A percentile compares a stretch with the other conserved stretches of the same genome.
These are phyloP conservation scores for Hormiphora californensis DNA, from an alignment of 37 sponge, comb jelly and placozoan species.

Conservation along the genomic window DNA sequence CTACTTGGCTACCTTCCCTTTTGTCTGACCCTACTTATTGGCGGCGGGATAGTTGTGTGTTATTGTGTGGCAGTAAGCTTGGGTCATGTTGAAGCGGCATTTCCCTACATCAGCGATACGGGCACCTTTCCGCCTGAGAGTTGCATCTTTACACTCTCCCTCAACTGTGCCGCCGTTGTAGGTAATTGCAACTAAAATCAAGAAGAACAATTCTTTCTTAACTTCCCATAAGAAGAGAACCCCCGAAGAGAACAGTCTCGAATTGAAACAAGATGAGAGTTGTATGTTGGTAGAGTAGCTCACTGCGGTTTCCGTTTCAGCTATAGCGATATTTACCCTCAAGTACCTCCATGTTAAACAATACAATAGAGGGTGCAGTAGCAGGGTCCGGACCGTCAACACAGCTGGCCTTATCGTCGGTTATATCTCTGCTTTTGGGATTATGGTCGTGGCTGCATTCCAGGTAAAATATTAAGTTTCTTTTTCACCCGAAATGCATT, in stretches of 20 bases:
- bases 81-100: conserved; percentile 43
- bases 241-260: no score
- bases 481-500: background rate
- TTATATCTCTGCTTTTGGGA: conserved; percentile 39
- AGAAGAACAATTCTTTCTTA: no score
- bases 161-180: conserved; percentile 24
- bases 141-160: conserved; percentile 21
- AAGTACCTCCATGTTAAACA: conserved; percentile 35
- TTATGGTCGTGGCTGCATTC: conserved; percentile 44
- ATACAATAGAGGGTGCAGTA: conserved; percentile 38
- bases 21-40: conserved; percentile 8
- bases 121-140: conserved; percentile 39
- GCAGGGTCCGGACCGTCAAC: background rate
- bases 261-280: no score
- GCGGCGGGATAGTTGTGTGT: conserved; percentile 33
- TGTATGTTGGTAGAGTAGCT: no score
- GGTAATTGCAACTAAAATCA: background rate
- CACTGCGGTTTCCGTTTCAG: no score
- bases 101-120: conserved; percentile 53
- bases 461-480: background rate
- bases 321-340: conserved; percentile 24
- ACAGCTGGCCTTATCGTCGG: conserved; percentile 33
- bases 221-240: no score
- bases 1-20: conserved; percentile 49
- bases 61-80: conserved; percentile 30